Conservation (phyloP, 2,888 invertebrate species). For the Pteria penguin region DNA sequence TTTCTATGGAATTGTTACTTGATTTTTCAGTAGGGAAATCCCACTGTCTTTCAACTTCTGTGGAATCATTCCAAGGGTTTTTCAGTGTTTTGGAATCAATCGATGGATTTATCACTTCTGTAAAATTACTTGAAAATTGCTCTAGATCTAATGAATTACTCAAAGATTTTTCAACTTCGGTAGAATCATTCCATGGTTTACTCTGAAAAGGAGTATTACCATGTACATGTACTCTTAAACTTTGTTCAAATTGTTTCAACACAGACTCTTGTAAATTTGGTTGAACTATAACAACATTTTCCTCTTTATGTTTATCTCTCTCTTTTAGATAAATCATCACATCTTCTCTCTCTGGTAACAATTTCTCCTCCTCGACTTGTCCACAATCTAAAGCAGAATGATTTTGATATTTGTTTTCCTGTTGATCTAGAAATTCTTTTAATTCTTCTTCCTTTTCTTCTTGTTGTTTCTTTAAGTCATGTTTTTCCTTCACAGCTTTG, state of each 20-base stretch:
- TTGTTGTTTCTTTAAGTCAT: constrained; percentile 58
- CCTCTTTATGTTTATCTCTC: neutral
- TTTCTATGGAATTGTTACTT: neutral
- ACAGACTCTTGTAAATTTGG: neutral
- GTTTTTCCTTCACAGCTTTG: constrained; percentile 45
- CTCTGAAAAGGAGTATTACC: neutral
- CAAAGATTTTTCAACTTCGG: neutral
- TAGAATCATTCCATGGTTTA: neutral
- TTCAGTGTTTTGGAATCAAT: neutral
- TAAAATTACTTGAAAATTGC: neutral
- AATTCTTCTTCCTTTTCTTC: constrained; percentile 60
- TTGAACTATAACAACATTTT: neutral
- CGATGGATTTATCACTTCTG: neutral
- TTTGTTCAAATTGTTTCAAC: neutral
- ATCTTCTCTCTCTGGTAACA: neutral
- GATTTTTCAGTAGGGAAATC: too few species aligned
- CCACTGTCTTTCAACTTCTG: too few species aligned
- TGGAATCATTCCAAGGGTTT: too few species aligned
- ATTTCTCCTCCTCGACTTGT: neutral
- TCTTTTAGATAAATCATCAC: constrained; percentile 17
- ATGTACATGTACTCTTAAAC: neutral
- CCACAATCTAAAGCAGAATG: constrained; percentile 27
- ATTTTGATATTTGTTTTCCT: constrained; percentile 47
- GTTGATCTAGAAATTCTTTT: constrained; percentile 56
- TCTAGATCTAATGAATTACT: too few species aligned